Percentiles rank a stretch among this genome's conserved stretches.
phyloP scores from a whole-genome alignment of 2,113 vertebrate species.

The Callipepla squamata region DNA sequence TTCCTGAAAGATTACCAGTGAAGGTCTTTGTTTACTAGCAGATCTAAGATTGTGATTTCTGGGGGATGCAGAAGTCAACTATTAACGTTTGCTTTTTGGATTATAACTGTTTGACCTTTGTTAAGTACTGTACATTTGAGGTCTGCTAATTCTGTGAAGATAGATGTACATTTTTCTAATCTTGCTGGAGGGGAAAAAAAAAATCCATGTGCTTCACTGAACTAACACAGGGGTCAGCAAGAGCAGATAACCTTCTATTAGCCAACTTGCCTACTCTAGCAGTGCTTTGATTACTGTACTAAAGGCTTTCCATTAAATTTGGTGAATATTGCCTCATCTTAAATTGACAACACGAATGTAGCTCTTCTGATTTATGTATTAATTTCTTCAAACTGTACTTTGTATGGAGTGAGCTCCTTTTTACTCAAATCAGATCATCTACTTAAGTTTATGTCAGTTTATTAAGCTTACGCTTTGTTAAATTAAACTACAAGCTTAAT shows the following conservation, averaged over 20 bases:
- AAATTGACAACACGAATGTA: background rate
- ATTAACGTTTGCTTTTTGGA: background rate
- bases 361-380: background rate
- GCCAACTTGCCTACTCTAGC: background rate
- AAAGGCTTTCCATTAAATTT: background rate
- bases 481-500: background rate
- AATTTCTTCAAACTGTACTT: background rate
- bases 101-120: fast-evolving
- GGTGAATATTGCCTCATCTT: background rate
- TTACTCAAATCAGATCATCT: background rate
- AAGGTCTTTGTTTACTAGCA: background rate
- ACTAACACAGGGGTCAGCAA: background rate
- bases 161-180: background rate
- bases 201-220: background rate
- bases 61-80: background rate
- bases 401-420: background rate
- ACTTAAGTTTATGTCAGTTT: background rate
- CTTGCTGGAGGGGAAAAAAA: background rate
- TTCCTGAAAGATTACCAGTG: background rate
- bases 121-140: background rate
- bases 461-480: background rate
- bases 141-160: background rate
- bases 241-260: background rate
- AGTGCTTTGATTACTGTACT: background rate
- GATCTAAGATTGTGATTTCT: background rate